Evolutionary conservation across 1,140 invertebrate genomes (phyloP).

Genomic region (Cyphomyrmex costatus): DNA sequence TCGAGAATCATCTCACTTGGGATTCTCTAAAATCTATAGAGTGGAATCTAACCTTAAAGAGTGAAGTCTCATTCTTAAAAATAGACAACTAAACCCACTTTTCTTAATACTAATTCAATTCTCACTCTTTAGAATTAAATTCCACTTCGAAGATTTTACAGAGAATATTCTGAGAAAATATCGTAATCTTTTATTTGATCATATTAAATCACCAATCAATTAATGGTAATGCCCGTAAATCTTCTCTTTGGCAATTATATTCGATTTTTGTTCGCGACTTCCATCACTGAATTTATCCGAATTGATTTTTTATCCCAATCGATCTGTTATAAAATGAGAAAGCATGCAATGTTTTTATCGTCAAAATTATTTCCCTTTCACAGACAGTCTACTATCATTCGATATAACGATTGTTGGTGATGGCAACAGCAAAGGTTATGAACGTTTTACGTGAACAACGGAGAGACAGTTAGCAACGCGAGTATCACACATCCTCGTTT

Average conservation of each 20-base stretch:
- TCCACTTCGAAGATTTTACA: too few relatives aligned
- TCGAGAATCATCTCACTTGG: background rate
- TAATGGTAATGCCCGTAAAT: background rate
- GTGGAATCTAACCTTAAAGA: too few relatives aligned
- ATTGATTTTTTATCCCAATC: background rate
- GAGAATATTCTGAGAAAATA: background rate
- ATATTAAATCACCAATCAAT: background rate
- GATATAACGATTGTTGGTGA: background rate
- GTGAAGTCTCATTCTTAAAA: too few relatives aligned
- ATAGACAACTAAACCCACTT: too few relatives aligned
- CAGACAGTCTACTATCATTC: background rate
- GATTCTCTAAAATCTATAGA: too few relatives aligned
- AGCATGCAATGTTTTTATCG: background rate
- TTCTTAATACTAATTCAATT: too few relatives aligned
- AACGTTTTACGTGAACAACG: conserved; percentile 63
- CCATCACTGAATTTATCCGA: background rate
- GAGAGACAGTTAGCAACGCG: conserved; percentile 9
- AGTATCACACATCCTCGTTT: conserved; percentile 63
- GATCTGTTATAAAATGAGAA: background rate
- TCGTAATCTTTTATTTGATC: background rate
- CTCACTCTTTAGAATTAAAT: too few relatives aligned
- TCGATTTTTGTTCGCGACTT: background rate
- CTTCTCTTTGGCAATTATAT: background rate
- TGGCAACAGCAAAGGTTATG: conserved; percentile 3
- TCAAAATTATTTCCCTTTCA: background rate